phyloP scores from a whole-genome alignment of 2,888 invertebrate species.

The Mythimna ferrago region DNA sequence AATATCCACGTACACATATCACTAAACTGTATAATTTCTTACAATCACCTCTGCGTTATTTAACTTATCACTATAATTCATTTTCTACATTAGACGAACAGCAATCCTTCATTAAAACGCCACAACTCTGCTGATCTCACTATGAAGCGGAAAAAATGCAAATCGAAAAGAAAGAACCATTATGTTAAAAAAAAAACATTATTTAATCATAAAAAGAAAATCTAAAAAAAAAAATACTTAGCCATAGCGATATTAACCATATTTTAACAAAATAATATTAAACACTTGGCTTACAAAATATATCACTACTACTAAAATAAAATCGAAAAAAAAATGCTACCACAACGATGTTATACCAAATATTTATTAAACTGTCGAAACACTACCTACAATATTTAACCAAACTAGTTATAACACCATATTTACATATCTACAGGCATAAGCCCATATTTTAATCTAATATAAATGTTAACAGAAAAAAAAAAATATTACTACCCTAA shows the following conservation, averaged over 20 bases:
- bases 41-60: not conserved
- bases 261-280: not conserved
- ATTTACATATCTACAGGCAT: not conserved
- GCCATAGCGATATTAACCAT: conserved; percentile 1
- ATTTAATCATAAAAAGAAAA: not conserved
- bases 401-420: conserved; percentile 3
- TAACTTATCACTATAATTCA: not conserved
- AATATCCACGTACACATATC: not conserved
- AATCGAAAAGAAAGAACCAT: not conserved
- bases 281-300: not conserved
- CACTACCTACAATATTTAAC: not conserved
- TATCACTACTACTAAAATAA: not conserved
- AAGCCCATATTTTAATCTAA: not conserved
- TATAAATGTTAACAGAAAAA: not conserved
- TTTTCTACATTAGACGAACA: not conserved
- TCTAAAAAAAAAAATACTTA: not conserved
- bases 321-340: not conserved
- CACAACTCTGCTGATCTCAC: not conserved
- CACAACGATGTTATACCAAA: too few species aligned
- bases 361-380: not conserved
- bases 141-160: not conserved
- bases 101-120: not conserved
- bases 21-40: not conserved
- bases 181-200: not conserved
- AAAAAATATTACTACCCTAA: not conserved